Evolutionary conservation across 2,888 invertebrate species (phyloP), one percentile per base, ranked within the genome.

Genomic region (Agonopterix arenella): DNA sequence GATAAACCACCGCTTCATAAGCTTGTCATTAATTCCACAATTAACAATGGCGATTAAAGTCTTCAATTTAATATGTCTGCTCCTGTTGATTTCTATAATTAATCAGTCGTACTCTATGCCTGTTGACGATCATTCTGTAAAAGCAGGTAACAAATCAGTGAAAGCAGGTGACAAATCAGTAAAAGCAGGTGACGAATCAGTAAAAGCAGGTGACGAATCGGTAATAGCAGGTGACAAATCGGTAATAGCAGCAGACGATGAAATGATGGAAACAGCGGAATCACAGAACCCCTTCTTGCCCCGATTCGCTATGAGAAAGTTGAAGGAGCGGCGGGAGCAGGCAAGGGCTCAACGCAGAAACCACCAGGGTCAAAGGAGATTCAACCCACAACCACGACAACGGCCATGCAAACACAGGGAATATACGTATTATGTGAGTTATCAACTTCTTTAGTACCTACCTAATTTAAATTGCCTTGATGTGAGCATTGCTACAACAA

Each of bases 201-300:
- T 71, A 76, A 13, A 67, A 68, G 4, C 47, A 62, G 9, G 61
- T 11, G 44, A 36, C 10, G 40, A 28, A n/a, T 11, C 38, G 16
- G 47, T 16, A 9, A 40, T 28, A 8, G 7, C 11, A 45, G 36
- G 28, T 9, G 10, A 9, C 4, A 5, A 9, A 9, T 40, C 7
- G 28, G 7, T 28, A 28, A 28, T 28, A 4, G 11, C 82, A 11
- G 44, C 4, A 18, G 46, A 52, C 2, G 54, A 56, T 4, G 62
- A 60, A 43, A 46, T 54, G 57, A 86, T 89, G 88, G 82, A 83
- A 50, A 70, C 68, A 1, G 89, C 86, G 1, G 86, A 82, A 53
- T 64, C 75, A 1, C 80, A 81, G 55, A 80, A 86, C 58, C 83
- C 86, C 1, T 85, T 85, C 50, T 58, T 85, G 53, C 89, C 89